These are phyloP conservation scores for Spheniscus mendiculus DNA, from an alignment of 2,113 vertebrate genomes.

Conservation along the genomic window DNA sequence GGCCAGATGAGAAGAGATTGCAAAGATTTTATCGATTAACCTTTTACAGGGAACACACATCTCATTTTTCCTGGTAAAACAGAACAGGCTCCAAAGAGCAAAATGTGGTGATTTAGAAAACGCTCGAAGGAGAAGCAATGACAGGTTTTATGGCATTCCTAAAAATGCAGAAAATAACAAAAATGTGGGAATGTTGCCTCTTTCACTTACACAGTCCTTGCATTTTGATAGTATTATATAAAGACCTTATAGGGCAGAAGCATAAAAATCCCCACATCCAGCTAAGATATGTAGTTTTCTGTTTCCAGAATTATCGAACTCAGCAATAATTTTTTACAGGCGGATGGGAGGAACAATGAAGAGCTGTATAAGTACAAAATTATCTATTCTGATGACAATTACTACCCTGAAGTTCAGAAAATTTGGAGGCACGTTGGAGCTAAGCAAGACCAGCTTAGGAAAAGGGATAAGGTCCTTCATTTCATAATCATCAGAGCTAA, in stretches of 20 bases:
- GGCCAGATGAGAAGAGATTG: slow-evolving; percentile 34
- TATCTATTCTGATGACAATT: slow-evolving; percentile 49
- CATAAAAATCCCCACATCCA: not conserved
- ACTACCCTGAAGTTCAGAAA: slow-evolving; percentile 51
- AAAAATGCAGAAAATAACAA: slow-evolving; percentile 39
- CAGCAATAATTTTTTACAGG: not conserved
- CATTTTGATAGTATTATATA: slow-evolving; percentile 14
- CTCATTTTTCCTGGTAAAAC: slow-evolving; percentile 53
- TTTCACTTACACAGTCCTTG: slow-evolving; percentile 10
- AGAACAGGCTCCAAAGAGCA: slow-evolving; percentile 7
- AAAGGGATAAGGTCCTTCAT: not conserved
- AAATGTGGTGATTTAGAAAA: slow-evolving; percentile 47
- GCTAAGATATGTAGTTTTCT: not conserved
- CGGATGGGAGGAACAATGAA: slow-evolving; percentile 35
- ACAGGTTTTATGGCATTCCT: slow-evolving; percentile 51
- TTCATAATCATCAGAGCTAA: slow-evolving; percentile 7
- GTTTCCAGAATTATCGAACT: slow-evolving; percentile 39
- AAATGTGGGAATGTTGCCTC: slow-evolving; percentile 19
- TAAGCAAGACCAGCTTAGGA: slow-evolving; percentile 35
- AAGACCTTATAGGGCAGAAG: not conserved
- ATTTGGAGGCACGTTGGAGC: not conserved
- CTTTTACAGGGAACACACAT: slow-evolving; percentile 21
- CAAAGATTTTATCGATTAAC: slow-evolving; percentile 53
- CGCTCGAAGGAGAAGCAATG: slow-evolving; percentile 4
- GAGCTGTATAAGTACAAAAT: slow-evolving; percentile 31